These are phyloP conservation scores for Drosophila mettleri DNA, from an alignment of 2,888 invertebrate genomes.

Conservation along the genomic window DNA sequence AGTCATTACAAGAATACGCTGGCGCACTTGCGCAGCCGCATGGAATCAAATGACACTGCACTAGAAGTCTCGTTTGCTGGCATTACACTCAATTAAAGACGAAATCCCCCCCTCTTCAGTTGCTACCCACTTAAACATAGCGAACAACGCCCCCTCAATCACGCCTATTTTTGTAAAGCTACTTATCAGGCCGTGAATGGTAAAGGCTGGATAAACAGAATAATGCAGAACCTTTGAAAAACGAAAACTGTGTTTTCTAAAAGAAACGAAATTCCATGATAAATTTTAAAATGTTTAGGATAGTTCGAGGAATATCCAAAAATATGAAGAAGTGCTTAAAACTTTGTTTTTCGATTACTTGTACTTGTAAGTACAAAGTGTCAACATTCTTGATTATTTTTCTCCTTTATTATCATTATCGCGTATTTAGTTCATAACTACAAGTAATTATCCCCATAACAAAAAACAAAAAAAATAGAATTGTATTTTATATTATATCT, in stretches of 20 bases:
- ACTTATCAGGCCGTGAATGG: slow-evolving; percentile 41
- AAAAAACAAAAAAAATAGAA: slow-evolving; percentile 33
- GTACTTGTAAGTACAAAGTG: slow-evolving; percentile 69
- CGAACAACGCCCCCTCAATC: slow-evolving; percentile 35
- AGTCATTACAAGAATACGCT: slow-evolving; percentile 97
- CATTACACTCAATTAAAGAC: slow-evolving; percentile 83
- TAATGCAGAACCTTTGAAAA: slow-evolving; percentile 21
- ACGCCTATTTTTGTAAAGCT: slow-evolving; percentile 60
- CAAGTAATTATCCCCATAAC: slow-evolving; percentile 49
- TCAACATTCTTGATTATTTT: slow-evolving; percentile 72
- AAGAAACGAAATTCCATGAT: slow-evolving; percentile 55
- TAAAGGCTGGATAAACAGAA: slow-evolving; percentile 47
- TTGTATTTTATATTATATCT: slow-evolving; percentile 49
- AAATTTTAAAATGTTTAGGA: slow-evolving; percentile 44
- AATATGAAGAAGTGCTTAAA: slow-evolving; percentile 44
- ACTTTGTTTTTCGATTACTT: slow-evolving; percentile 55
- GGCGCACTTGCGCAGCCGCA: slow-evolving; percentile 90
- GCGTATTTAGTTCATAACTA: slow-evolving; percentile 61
- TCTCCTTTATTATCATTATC: slow-evolving; percentile 43
- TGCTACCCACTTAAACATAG: slow-evolving; percentile 18
- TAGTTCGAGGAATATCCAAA: slow-evolving; percentile 29
- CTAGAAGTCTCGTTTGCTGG: slow-evolving; percentile 85
- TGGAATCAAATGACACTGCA: slow-evolving; percentile 84
- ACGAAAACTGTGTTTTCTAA: slow-evolving; percentile 41
- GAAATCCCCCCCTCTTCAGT: slow-evolving; percentile 13